Evolutionary conservation across 2,113 vertebrate genomes (phyloP), one percentile per base, ranked within the genome.

Genomic region (Aythya baeri): DNA sequence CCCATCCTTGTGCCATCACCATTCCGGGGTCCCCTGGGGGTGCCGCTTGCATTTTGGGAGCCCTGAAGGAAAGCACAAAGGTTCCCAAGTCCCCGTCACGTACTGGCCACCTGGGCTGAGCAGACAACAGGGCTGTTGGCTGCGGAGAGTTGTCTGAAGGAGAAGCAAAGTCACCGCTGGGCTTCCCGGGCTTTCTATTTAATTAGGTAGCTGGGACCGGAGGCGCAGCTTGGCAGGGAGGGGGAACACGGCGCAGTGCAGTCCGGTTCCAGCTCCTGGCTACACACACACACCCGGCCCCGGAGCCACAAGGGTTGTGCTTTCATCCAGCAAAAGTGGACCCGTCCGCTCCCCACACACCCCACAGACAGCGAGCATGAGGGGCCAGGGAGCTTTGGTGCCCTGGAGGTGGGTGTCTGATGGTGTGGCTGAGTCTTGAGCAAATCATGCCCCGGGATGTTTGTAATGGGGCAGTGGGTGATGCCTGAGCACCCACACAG

Each of bases 291-390:
- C 43, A 38, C 6, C 7, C 34, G 3, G 1, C 59, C 14, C 29
- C 32, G 63, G 43, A 25, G 3, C 58, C 66, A 27, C 0, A 0
- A 58, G 73, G 13, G 86, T 68, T 89, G 4, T 34, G 68, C 17
- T 36, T 41, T 55, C 63, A 38, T 58, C 36, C 77, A 76, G 11
- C 31, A 54, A 58, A 54, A 5, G 0, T 3, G 10, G 76, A 66
- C 17, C 21, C 3, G 0, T 13, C 18, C 0, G 0, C 29, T 49
- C 29, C 27, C n/a, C 8, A 0, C 2, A 11, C 13, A 13, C 20
- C 29, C 1, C 0, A 3, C 31, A 0, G 62, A 54, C 20, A 59
- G 7, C 0, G 3, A 73, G 44, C 6, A 16, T 5, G 8, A 9
- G 4, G 21, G 7, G 27, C 34, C 9, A 0, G 0, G 50, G 34